Evolutionary conservation across 2,888 invertebrate genomes (phyloP).

Genomic region (Tenodera sinensis): DNA sequence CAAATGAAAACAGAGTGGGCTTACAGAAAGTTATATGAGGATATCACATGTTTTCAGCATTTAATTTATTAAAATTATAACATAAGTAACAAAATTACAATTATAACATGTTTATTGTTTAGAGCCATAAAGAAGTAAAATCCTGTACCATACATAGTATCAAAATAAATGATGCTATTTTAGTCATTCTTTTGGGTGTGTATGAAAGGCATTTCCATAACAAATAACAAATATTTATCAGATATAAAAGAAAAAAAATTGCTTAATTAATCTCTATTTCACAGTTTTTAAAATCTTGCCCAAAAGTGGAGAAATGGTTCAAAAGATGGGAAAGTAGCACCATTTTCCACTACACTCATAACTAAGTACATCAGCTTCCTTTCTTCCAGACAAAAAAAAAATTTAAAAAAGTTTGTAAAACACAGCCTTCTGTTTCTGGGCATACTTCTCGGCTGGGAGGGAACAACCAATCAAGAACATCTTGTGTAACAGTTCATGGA

Average conservation of each 20-base stretch:
- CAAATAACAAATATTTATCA: not conserved
- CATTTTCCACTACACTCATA: not conserved
- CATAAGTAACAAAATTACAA: not conserved
- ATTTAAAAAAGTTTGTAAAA: constrained; percentile 1
- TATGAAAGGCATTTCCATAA: not conserved
- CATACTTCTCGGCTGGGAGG: not conserved
- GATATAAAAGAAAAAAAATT: constrained; percentile 1
- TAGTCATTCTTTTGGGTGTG: not conserved
- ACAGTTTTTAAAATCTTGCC: not conserved
- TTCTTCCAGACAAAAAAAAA: not conserved
- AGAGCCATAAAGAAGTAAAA: not conserved
- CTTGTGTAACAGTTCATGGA: not conserved
- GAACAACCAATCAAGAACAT: not conserved
- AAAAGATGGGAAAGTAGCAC: not conserved
- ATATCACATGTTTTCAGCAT: not conserved
- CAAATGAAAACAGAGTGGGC: not conserved
- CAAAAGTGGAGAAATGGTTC: constrained; percentile 2
- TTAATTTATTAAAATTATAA: not conserved
- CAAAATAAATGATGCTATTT: not conserved
- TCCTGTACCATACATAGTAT: not conserved
- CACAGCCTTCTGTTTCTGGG: constrained; percentile 19
- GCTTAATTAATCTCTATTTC: not conserved
- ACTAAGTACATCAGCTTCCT: constrained; percentile 14
- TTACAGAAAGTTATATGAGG: not conserved
- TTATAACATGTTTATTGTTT: not conserved